These are phyloP conservation scores for Chrysolina oricalcia DNA, from an alignment of 2,888 invertebrate genomes.

Conservation along the genomic window DNA sequence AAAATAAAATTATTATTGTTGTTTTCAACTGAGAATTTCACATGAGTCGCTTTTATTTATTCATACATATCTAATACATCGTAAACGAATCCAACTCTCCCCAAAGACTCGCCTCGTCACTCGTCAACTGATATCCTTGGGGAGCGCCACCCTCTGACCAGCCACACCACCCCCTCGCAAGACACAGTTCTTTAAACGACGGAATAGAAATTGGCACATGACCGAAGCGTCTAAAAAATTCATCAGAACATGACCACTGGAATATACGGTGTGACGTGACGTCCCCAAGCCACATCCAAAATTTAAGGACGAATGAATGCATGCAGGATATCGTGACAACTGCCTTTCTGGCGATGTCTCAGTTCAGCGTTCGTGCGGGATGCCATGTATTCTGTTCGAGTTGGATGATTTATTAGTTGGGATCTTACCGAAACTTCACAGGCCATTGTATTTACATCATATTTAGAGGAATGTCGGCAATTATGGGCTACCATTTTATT, in stretches of 20 bases:
- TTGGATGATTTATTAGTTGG: too few relatives aligned
- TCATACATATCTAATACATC: not conserved
- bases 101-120: constrained; percentile 33
- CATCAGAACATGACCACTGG: constrained; percentile 55
- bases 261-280: constrained; percentile 48
- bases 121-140: constrained; percentile 40
- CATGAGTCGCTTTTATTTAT: not conserved
- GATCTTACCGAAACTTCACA: too few relatives aligned
- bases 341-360: not conserved
- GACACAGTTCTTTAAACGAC: constrained; percentile 54
- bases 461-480: too few relatives aligned
- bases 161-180: constrained; percentile 22
- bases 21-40: not conserved
- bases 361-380: not conserved
- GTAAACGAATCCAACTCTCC: constrained; percentile 11
- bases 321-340: constrained; percentile 46
- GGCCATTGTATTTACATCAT: too few relatives aligned
- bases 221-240: constrained; percentile 54
- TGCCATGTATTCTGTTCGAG: too few relatives aligned
- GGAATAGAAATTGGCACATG: constrained; percentile 57
- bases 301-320: constrained; percentile 54
- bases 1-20: too few relatives aligned
- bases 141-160: constrained; percentile 40
- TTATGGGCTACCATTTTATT: too few relatives aligned
- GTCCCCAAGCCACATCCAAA: constrained; percentile 54